Conservation (phyloP, 2,888 invertebrate genomes). For the Argyresthia goedartella region DNA sequence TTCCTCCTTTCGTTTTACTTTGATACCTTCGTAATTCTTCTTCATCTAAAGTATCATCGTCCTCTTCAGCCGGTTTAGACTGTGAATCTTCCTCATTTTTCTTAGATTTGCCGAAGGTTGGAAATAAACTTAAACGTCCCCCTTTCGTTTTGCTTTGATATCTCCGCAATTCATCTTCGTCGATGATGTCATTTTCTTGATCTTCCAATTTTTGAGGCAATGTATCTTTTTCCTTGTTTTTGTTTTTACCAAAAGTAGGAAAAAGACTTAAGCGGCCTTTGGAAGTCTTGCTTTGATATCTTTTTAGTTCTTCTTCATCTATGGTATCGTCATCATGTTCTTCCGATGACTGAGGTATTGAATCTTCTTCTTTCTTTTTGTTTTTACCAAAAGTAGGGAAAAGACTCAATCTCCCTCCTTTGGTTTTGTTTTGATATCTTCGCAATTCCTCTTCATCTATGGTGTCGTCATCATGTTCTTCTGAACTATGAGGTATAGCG, state of each 20-base stretch:
- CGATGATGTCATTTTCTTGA: slow-evolving; percentile 16
- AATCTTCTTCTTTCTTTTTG: slow-evolving; percentile 32
- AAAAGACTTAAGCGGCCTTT: slow-evolving; percentile 49
- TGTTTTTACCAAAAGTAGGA: slow-evolving; percentile 53
- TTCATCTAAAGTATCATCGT: slow-evolving; percentile 7
- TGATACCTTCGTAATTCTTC: slow-evolving; percentile 8
- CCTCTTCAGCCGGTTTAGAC: slow-evolving; percentile 24
- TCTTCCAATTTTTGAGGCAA: slow-evolving; percentile 24
- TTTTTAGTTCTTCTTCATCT: slow-evolving; percentile 56
- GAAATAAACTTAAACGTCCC: slow-evolving; percentile 54
- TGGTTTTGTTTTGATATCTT: slow-evolving; percentile 52
- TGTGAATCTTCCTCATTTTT: slow-evolving; percentile 18
- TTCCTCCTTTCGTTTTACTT: slow-evolving; percentile 7
- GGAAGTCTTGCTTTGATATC: slow-evolving; percentile 53
- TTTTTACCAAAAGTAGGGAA: slow-evolving; percentile 54
- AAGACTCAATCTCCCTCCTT: slow-evolving; percentile 49
- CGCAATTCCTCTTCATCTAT: slow-evolving; percentile 53
- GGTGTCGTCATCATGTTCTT: slow-evolving; percentile 49
- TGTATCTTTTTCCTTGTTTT: slow-evolving; percentile 21
- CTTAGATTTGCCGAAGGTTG: slow-evolving; percentile 43
- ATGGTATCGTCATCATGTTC: slow-evolving; percentile 31
- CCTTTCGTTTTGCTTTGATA: slow-evolving; percentile 30
- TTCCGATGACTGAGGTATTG: slow-evolving; percentile 36
- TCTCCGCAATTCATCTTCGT: slow-evolving; percentile 7
- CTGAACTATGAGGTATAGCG: slow-evolving; percentile 53